phyloP scores from a whole-genome alignment of 2,113 vertebrate genomes.

The Phycodurus eques region DNA sequence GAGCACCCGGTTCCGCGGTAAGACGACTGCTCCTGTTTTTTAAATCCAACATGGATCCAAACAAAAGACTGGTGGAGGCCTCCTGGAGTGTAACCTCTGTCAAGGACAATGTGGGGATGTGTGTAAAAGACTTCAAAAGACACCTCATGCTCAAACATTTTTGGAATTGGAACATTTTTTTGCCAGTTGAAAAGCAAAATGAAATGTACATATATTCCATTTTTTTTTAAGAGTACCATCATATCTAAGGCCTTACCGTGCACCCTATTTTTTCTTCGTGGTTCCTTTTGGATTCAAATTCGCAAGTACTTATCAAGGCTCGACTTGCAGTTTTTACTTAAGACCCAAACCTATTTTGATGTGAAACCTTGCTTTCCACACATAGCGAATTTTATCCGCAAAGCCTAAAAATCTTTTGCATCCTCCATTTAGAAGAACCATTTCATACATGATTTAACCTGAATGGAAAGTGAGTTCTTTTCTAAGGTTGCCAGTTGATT shows the following conservation, averaged over 20 bases:
- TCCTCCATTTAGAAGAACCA: slow-evolving; percentile 10
- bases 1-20: slow-evolving; percentile 20
- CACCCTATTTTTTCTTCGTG: slow-evolving; percentile 16
- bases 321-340: slow-evolving; percentile 27
- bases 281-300: slow-evolving; percentile 18
- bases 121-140: slow-evolving; percentile 28
- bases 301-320: slow-evolving; percentile 16
- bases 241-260: slow-evolving; percentile 31
- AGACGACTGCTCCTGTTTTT: slow-evolving; percentile 38
- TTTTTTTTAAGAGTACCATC: slow-evolving; percentile 49
- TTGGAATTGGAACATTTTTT: slow-evolving; percentile 32
- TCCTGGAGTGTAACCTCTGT: slow-evolving; percentile 30
- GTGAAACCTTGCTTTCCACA: slow-evolving; percentile 1
- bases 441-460: slow-evolving; percentile 50
- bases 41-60: slow-evolving; percentile 42
- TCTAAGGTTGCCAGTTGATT: slow-evolving; percentile 46
- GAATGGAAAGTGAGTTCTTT: slow-evolving; percentile 32
- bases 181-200: slow-evolving; percentile 37
- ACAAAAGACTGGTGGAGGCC: slow-evolving; percentile 40
- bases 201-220: slow-evolving; percentile 39
- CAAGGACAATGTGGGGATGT: slow-evolving; percentile 43
- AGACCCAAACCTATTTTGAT: not conserved
- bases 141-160: slow-evolving; percentile 51
- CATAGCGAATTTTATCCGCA: slow-evolving; percentile 7
- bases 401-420: slow-evolving; percentile 10